Percentiles rank a stretch among this genome's conserved stretches.
phyloP scores from a whole-genome alignment of 2,797 vertebrate genomes.

The Chelon auratus region DNA sequence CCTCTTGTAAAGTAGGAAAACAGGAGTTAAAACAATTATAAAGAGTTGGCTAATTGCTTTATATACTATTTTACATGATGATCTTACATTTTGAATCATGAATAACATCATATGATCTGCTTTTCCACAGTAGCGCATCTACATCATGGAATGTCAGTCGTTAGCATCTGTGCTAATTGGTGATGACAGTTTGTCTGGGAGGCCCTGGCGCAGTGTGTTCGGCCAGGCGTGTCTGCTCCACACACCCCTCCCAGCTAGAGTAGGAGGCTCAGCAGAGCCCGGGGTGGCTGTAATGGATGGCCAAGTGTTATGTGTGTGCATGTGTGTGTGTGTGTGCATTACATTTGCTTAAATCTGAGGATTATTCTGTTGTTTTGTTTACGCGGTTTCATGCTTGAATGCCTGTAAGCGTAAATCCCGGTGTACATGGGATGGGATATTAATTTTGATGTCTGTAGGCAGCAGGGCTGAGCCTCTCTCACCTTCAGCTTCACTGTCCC shows the following conservation, averaged over 20 bases:
- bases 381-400: background rate
- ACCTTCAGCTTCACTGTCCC: conserved; percentile 74
- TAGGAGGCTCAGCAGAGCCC: conserved; percentile 31
- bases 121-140: conserved; percentile 22
- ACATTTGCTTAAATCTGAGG: conserved; percentile 6
- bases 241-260: background rate
- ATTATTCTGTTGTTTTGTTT: conserved; percentile 11
- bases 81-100: background rate
- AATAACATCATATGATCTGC: background rate
- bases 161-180: conserved; percentile 61
- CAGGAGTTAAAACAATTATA: too few relatives aligned
- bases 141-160: conserved; percentile 55
- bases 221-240: conserved; percentile 47
- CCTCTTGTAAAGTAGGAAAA: too few relatives aligned
- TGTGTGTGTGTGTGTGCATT: conserved; percentile 9
- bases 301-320: conserved; percentile 3
- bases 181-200: conserved; percentile 62
- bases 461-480: conserved; percentile 59
- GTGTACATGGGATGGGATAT: background rate
- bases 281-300: conserved; percentile 52
- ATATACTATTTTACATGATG: background rate
- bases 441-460: conserved; percentile 27
- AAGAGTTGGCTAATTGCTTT: too few relatives aligned
- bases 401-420: conserved; percentile 2
- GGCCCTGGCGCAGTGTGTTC: conserved; percentile 48